Percentiles rank a stretch among this genome's conserved stretches.
phyloP scores from a whole-genome alignment of 2,888 invertebrate species.

The Drosophila glabriapex region DNA sequence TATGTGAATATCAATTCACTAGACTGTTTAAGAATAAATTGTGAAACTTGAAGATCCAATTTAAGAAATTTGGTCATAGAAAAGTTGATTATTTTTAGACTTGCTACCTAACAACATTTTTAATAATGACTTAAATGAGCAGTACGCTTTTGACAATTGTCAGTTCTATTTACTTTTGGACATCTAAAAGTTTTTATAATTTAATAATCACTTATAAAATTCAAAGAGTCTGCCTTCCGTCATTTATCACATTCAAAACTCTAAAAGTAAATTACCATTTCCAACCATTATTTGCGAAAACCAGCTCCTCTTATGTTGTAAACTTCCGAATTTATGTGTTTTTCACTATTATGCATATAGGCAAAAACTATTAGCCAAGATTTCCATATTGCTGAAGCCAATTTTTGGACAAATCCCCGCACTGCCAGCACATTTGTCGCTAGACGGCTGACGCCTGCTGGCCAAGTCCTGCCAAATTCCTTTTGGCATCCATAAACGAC shows the following conservation, averaged over 20 bases:
- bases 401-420: slow-evolving; percentile 29
- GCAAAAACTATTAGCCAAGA: slow-evolving; percentile 60
- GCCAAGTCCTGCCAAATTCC: slow-evolving; percentile 63
- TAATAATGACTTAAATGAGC: neutral
- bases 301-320: slow-evolving; percentile 21
- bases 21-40: neutral
- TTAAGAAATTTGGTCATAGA: neutral
- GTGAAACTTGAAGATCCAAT: neutral
- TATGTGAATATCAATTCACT: neutral
- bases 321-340: slow-evolving; percentile 70
- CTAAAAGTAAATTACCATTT: neutral
- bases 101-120: neutral
- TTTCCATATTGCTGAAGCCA: slow-evolving; percentile 43
- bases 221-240: neutral
- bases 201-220: neutral
- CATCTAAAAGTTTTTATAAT: neutral
- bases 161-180: neutral
- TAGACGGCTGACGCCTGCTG: slow-evolving; percentile 16
- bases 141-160: neutral
- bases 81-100: neutral
- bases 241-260: neutral
- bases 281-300: neutral
- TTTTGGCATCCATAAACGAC: slow-evolving; percentile 74
- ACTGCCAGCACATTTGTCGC: slow-evolving; percentile 18
- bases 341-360: slow-evolving; percentile 69